Evolutionary conservation across 2,113 vertebrate species (phyloP).

Genomic region (Zeus faber): DNA sequence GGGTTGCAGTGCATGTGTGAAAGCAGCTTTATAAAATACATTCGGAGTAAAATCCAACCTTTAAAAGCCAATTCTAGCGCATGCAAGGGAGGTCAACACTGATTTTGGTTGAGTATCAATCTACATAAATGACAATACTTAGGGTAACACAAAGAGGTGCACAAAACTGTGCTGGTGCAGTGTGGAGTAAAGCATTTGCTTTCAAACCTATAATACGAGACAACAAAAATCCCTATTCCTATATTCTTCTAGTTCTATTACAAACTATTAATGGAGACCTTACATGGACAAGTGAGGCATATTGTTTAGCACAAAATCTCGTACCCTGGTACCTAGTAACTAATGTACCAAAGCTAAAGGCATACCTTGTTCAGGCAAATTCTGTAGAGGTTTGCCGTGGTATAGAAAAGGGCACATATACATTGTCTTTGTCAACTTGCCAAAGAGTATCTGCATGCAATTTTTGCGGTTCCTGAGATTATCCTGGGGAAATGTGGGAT

Average conservation of each 20-base stretch:
- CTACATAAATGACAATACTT: constrained; percentile 26
- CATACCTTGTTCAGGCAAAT: constrained; percentile 20
- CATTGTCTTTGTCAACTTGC: constrained; percentile 25
- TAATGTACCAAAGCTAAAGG: constrained; percentile 9
- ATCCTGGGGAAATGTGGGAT: constrained; percentile 12
- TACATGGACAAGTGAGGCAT: not conserved
- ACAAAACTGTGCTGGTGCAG: not conserved
- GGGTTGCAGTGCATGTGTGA: too few relatives aligned
- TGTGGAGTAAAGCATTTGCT: not conserved
- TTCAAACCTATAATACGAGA: not conserved
- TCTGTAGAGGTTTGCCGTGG: constrained; percentile 15
- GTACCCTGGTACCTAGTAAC: constrained; percentile 9
- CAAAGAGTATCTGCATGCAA: constrained; percentile 19
- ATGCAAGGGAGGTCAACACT: too few relatives aligned
- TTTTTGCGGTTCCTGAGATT: constrained; percentile 21
- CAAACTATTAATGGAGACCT: constrained; percentile 3
- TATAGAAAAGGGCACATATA: constrained; percentile 17
- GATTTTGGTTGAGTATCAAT: too few relatives aligned
- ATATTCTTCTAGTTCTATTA: too few relatives aligned
- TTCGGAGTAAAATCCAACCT: constrained; percentile 37
- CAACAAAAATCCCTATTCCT: not conserved
- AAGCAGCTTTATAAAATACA: constrained; percentile 38
- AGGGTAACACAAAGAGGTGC: constrained; percentile 8
- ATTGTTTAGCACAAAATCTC: not conserved
- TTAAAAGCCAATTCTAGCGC: too few relatives aligned